Base-by-base conservation (phyloP, 2,797 vertebrate species). In the Sebastes aleutianus region DNA sequence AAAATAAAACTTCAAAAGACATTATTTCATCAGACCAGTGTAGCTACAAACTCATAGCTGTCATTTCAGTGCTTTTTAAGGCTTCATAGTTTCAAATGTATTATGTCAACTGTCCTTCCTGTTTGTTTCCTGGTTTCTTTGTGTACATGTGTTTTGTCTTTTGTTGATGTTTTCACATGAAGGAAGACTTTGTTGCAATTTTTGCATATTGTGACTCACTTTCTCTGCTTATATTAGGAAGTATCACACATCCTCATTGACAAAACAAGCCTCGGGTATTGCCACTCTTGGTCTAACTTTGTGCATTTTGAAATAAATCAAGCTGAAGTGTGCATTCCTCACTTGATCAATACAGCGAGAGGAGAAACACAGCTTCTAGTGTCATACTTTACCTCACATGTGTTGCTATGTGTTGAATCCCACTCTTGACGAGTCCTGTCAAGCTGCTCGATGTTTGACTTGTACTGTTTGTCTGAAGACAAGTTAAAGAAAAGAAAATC, bases 351-450 rank as follows among this genome's bases (percentile, higher is more conserved):
- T 29, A 8, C 11, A 39, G 11, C 8, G 26, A 50, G 8, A 39
- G 47, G 54, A 27, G n/a, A 61, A 76, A 63, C 29, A 50, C 10
- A 80, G 32, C 50, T 18, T 27, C 11, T 3, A 31, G 14, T 26
- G 4, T 5, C 31, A 12, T 43, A 80, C 69, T 91, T 92, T 95
- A 98, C 98, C 97, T 99, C 96, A 2, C 97, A 99, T 8, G 96
- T 97, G 84, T 92, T 96, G 75, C 93, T 91, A 24, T 99, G 97
- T 12, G 98, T 96, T 26, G 93, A 94, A 74, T 99, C 97, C 98
- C 98, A 99, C 74, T 97, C 97, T 8, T 88, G 93, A 32, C 96
- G 96, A 76, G 94, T 92, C 90, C 93, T 96, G 80, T 99, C 97
- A 84, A 99, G 95, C 83, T 96, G 96, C 58, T 97, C 96, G 0